A percentile compares a stretch with the other conserved stretches of the same genome.
phyloP scores from a whole-genome alignment of 2,888 invertebrate species.

The Seladonia tumulorum region DNA sequence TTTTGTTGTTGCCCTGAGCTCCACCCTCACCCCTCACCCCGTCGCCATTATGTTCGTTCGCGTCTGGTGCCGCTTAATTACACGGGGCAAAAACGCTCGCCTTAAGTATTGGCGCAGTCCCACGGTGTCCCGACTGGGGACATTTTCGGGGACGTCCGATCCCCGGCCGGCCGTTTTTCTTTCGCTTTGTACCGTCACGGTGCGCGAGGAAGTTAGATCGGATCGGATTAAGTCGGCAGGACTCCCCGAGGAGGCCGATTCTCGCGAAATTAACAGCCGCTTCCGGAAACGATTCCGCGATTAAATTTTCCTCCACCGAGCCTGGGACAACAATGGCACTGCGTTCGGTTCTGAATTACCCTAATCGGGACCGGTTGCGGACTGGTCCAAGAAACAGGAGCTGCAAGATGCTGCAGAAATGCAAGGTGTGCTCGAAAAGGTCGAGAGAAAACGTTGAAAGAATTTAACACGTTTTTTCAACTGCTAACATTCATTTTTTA shows the following conservation, averaged over 20 bases:
- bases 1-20: conserved; percentile 53
- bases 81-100: conserved; percentile 50
- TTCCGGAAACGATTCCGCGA: conserved; percentile 3
- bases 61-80: conserved; percentile 61
- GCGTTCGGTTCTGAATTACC: not conserved
- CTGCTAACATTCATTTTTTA: not conserved
- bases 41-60: conserved; percentile 44
- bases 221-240: conserved; percentile 34
- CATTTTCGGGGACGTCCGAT: conserved; percentile 27
- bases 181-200: conserved; percentile 25
- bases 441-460: too few relatives aligned
- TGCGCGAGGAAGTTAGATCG: conserved; percentile 27
- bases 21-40: not conserved
- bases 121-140: not conserved
- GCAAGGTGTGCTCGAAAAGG: too few relatives aligned
- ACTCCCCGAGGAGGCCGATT: not conserved
- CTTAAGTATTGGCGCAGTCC: conserved; percentile 37
- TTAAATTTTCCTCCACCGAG: not conserved
- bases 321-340: not conserved
- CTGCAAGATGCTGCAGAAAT: not conserved
- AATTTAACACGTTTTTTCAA: not conserved
- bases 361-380: not conserved
- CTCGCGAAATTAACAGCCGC: conserved; percentile 25
- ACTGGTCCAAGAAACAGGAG: not conserved
- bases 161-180: conserved; percentile 4